Base-by-base conservation (phyloP, 1,140 invertebrate genomes). In the Chironomus tepperi region DNA sequence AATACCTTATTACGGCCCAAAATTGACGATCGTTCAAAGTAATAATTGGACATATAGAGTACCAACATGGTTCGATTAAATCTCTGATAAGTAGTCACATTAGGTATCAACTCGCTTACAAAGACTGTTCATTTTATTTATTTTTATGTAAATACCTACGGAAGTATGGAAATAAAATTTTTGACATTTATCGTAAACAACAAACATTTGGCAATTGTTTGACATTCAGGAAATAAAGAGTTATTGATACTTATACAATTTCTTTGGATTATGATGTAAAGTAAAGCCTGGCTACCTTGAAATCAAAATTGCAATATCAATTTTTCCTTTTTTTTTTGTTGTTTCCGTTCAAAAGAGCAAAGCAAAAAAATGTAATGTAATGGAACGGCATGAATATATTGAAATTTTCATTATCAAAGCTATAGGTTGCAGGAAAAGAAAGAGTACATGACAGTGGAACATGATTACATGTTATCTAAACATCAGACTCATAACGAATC, bases 1-100 rank as follows among this genome's bases (percentile, higher is more conserved):
- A 0, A 94, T 97, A 79, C 93, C 95, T 76, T 97, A 96, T 84
- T 99, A 91, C 85, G 96, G 97, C 74, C 91, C 94, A 15, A 89
- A 89, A 70, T 88, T 97, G 42, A 87, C 88, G 73, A 91, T 95
- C 75, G 84, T 97, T 70, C 85, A 87, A 70, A 93, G 91, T 83
- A 88, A 97, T 83, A 96, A 97, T 83, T 88, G 88, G 76, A 96
- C 94, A 3, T 95, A 89, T 81, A 87, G 90, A 79, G 86, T 94
- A 76, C 91, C 90, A 74, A 70, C 16, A 7, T 70, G 65, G 65
- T 70, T 19, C 7, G 65, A 70, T 21, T 70, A 10, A 19, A 12
- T n/a, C 12, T 15, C 24, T 34, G 24, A 34, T 2, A 34, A 34
- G 24, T 34, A 5, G 2, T 2, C 24, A 34, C 24, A 34, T 34